Percentiles rank a stretch among this genome's conserved stretches.
These are phyloP conservation scores for Sebastes taczanowskii DNA, from an alignment of 2,797 vertebrate genomes.

Conservation along the genomic window DNA sequence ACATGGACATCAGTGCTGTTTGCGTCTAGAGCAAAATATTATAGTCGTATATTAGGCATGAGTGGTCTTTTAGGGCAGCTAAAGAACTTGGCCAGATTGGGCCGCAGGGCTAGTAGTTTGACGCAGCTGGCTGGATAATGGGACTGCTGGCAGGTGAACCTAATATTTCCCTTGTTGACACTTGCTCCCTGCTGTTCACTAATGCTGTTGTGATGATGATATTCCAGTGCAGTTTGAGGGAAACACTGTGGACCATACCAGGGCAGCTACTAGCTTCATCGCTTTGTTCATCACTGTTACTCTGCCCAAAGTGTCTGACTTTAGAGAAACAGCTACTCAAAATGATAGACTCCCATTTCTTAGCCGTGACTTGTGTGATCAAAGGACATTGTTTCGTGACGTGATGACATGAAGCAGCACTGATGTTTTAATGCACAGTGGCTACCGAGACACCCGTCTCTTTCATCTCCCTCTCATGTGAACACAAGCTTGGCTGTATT, in stretches of 20 bases:
- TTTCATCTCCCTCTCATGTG: constrained; percentile 45
- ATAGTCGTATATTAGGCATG: constrained; percentile 12
- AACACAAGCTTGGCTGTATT: constrained; percentile 40
- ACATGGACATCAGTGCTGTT: constrained; percentile 6
- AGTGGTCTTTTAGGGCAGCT: constrained; percentile 38
- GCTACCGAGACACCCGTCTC: not conserved
- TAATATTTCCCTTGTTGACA: constrained; percentile 41
- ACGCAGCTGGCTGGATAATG: constrained; percentile 48
- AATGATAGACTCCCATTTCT: not conserved
- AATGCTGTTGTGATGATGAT: constrained; percentile 25
- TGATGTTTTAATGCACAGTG: constrained; percentile 18
- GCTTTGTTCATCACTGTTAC: not conserved
- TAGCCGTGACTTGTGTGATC: not conserved
- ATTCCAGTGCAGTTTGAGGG: constrained; percentile 1
- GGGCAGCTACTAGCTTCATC: constrained; percentile 21
- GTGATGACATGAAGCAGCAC: constrained; percentile 4
- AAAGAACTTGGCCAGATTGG: constrained; percentile 30
- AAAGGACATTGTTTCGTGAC: not conserved
- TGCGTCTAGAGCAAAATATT: constrained; percentile 15
- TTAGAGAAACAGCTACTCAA: not conserved
- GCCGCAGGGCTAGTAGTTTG: constrained; percentile 16
- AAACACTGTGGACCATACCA: not conserved
- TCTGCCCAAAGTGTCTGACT: not conserved
- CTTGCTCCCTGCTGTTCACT: constrained; percentile 34
- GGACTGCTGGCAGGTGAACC: constrained; percentile 36